Conservation (phyloP, 2,113 vertebrate species). For the Melanerpes aurifrons region DNA sequence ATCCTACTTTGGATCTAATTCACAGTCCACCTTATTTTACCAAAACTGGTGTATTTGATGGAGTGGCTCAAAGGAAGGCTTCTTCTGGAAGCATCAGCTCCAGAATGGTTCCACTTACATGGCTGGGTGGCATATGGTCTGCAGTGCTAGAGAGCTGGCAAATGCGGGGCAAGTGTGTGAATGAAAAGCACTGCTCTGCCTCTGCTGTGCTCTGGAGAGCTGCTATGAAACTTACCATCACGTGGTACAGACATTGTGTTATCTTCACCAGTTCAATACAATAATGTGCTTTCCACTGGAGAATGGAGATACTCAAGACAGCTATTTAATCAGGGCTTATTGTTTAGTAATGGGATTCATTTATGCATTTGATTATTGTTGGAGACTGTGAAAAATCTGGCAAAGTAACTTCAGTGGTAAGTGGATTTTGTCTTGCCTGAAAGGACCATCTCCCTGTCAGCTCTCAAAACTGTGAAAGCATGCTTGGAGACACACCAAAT, state of each 20-base stretch:
- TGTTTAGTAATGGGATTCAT: neutral
- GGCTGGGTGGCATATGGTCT: neutral
- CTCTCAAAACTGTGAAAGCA: conserved; percentile 63
- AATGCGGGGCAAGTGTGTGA: neutral
- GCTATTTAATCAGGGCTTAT: neutral
- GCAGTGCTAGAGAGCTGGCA: neutral
- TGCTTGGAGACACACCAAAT: conserved; percentile 63
- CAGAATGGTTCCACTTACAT: neutral
- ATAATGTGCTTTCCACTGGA: neutral
- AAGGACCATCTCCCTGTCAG: conserved; percentile 28
- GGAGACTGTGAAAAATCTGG: conserved; percentile 14
- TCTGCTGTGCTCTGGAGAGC: neutral
- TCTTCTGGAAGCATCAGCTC: neutral
- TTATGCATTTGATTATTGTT: neutral
- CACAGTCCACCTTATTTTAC: neutral
- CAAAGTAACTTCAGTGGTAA: neutral
- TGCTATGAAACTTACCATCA: neutral
- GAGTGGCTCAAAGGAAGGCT: neutral
- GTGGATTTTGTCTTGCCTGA: conserved; percentile 38
- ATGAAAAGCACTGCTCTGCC: neutral
- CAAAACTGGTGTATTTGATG: neutral
- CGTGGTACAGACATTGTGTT: neutral
- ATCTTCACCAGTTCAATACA: neutral
- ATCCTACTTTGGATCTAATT: neutral
- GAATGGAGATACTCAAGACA: neutral